A percentile compares a stretch with the other conserved stretches of the same genome.
Conservation (phyloP, 2,113 vertebrate genomes). For the Eulacestoma nigropectus region DNA sequence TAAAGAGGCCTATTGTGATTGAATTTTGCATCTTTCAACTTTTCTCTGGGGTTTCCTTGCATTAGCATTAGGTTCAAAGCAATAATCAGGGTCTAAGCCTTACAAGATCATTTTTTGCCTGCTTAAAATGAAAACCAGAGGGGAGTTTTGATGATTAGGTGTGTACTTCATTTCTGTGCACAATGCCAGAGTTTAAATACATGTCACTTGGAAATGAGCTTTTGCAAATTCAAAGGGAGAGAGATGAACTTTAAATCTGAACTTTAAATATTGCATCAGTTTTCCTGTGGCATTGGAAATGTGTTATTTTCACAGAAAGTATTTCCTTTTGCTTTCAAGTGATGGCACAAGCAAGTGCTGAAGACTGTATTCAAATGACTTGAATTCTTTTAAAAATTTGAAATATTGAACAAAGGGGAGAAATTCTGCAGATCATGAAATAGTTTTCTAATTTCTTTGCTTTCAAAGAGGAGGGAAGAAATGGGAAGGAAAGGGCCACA, state of each 20-base stretch:
- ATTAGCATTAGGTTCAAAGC: background rate
- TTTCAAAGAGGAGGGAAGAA: background rate
- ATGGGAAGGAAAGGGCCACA: background rate
- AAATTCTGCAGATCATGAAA: background rate
- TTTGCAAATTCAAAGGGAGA: background rate
- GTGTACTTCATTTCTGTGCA: background rate
- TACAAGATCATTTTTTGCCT: background rate
- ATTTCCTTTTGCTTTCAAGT: constrained; percentile 50
- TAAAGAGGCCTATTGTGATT: background rate
- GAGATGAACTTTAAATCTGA: background rate
- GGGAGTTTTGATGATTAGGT: background rate
- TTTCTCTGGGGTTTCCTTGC: background rate
- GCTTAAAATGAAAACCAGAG: background rate
- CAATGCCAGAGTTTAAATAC: background rate
- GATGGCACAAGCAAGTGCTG: background rate
- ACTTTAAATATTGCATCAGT: background rate
- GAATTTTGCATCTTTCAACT: background rate
- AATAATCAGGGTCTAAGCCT: background rate
- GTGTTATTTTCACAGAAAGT: background rate
- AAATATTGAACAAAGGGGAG: background rate
- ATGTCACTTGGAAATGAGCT: background rate
- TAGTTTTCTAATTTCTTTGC: background rate
- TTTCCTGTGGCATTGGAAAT: background rate
- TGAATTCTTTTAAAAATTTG: background rate
- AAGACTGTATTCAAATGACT: background rate